phyloP scores from a whole-genome alignment of 2,888 invertebrate species.

The Tricholauxania praeusta region DNA sequence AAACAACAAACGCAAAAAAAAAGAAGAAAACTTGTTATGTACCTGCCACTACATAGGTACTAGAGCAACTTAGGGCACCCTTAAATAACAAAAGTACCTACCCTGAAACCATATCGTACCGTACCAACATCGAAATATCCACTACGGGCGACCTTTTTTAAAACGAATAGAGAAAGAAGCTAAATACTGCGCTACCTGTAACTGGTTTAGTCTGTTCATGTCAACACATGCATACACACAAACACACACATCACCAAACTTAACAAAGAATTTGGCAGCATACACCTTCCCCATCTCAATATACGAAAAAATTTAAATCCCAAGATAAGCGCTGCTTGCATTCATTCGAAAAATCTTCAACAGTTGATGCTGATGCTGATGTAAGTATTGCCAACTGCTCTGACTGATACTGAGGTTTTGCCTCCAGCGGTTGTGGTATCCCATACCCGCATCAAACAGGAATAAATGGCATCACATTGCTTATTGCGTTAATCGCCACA shows the following conservation, averaged over 20 bases:
- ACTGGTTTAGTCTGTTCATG: slow-evolving; percentile 55
- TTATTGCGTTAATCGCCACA: too few species aligned
- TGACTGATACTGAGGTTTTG: slow-evolving; percentile 15
- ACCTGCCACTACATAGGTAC: background rate
- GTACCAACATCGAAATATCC: slow-evolving; percentile 7
- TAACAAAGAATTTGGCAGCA: background rate
- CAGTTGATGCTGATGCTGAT: background rate
- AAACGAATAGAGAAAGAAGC: slow-evolving; percentile 4
- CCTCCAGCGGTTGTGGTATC: background rate
- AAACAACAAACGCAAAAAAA: slow-evolving; percentile 43
- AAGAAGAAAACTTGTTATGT: background rate
- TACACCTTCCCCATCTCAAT: background rate
- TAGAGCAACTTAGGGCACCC: slow-evolving; percentile 9
- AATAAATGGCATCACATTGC: too few species aligned
- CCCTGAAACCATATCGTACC: slow-evolving; percentile 18
- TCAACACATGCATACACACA: background rate
- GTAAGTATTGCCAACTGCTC: background rate
- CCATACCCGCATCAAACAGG: too few species aligned
- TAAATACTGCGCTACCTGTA: slow-evolving; percentile 58
- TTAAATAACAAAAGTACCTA: slow-evolving; percentile 14
- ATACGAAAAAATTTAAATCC: slow-evolving; percentile 20
- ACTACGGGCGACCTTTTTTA: slow-evolving; percentile 4
- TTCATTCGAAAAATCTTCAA: background rate
- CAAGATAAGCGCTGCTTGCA: background rate
- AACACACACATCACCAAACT: background rate